Percentiles rank a stretch among this genome's conserved stretches.
These are phyloP conservation scores for Pterocles orientalis DNA, from an alignment of 2,113 vertebrate species.

Conservation along the genomic window DNA sequence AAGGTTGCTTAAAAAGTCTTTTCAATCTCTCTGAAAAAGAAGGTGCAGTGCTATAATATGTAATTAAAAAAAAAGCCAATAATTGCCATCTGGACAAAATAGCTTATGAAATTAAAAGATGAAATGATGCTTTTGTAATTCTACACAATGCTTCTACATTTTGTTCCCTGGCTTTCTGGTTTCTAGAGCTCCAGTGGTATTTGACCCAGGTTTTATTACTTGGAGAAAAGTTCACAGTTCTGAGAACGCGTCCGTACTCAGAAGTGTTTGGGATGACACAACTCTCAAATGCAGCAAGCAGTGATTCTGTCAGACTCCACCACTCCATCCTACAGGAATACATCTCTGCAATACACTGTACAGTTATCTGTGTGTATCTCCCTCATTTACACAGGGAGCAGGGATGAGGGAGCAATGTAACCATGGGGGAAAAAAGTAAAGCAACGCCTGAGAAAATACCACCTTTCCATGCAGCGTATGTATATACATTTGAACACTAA, in stretches of 20 bases:
- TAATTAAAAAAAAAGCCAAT: background rate
- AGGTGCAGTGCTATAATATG: background rate
- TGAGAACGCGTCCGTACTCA: background rate
- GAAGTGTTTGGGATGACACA: background rate
- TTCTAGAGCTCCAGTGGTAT: background rate
- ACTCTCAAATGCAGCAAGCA: background rate
- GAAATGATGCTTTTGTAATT: background rate
- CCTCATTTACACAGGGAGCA: background rate
- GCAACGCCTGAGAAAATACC: background rate
- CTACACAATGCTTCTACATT: background rate
- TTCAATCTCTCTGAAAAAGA: background rate
- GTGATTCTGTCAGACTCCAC: background rate
- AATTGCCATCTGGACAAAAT: background rate
- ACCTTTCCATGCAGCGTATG: background rate
- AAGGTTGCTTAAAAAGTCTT: background rate
- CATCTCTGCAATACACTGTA: background rate
- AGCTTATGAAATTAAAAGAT: background rate
- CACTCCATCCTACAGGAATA: background rate
- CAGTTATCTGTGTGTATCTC: background rate
- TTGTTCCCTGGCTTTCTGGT: background rate
- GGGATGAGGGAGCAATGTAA: background rate
- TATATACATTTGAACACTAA: background rate
- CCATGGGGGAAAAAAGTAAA: background rate
- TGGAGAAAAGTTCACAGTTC: background rate
- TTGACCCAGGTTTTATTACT: background rate